Conservation (phyloP, 2,113 vertebrate genomes). For the Engraulis encrasicolus region DNA sequence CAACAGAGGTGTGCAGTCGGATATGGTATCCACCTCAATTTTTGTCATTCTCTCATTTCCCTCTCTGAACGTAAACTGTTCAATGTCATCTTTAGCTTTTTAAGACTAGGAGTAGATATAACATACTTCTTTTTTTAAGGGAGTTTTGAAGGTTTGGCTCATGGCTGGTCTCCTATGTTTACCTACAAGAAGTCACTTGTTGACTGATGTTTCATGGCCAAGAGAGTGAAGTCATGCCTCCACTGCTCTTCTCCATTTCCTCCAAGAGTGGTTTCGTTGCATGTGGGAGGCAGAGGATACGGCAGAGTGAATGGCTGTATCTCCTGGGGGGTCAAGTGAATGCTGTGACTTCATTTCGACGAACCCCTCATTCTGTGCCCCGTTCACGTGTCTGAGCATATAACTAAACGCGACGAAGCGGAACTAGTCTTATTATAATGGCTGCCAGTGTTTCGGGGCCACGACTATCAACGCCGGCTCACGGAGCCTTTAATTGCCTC, state of each 20-base stretch:
- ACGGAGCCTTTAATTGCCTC: constrained; percentile 80
- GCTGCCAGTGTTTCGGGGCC: constrained; percentile 73
- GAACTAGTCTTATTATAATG: constrained; percentile 75
- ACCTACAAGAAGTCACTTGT: background rate
- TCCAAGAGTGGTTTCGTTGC: background rate
- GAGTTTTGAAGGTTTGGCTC: background rate
- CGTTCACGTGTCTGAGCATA: constrained; percentile 50
- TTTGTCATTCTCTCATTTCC: no score
- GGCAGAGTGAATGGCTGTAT: background rate
- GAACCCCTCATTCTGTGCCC: constrained; percentile 30
- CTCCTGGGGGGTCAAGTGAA: background rate
- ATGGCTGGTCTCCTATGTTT: background rate
- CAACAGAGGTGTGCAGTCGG: background rate
- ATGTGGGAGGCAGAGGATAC: background rate
- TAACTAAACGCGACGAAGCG: constrained; percentile 61
- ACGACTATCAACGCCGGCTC: constrained; percentile 76
- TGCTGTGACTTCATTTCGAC: background rate
- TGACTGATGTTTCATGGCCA: background rate
- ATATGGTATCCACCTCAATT: no score
- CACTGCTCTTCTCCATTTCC: background rate
- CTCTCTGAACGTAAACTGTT: no score
- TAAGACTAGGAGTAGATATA: background rate
- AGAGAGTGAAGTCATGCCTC: background rate
- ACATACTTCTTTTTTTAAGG: background rate
- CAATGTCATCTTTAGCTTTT: no score